Base-by-base conservation (phyloP, 2,797 vertebrate species). In the Carduelis carduelis region DNA sequence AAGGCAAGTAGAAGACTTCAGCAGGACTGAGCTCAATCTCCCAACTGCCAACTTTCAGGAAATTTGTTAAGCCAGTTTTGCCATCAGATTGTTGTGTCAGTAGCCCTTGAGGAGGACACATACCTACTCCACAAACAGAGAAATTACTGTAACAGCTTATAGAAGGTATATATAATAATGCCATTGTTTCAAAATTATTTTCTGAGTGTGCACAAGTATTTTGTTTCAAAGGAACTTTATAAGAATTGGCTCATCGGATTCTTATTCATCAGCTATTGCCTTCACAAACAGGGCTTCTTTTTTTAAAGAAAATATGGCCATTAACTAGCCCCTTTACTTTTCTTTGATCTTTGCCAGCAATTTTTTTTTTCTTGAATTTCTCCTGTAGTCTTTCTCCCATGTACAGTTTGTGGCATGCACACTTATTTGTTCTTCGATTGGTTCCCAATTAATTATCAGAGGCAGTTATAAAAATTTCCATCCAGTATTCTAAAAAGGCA, bases 201-300 rank as follows among this genome's bases (percentile, higher is more conserved):
- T 90, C 50, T 24, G 26, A 74, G 19, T 13, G 17, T 50, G 21
- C n/a, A 14, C 2, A 1, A 14, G 59, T 55, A 59, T 71, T 63
- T 96, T 68, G 21, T 63, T 95, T 87, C 75, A 88, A 84, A 88
- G 83, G 69, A 60, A 39, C 56, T 77, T 66, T 43, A 41, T 44
- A 68, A 87, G 75, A 70, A 91, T 75, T 66, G 65, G 61, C 43
- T 95, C 52, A 49, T 70, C 15, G 11, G 78, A 76, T 89, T 94
- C 61, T 61, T 74, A 78, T 60, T 83, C 64, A 90, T 97, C 98
- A 97, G 95, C 97, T 98, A 97, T 95, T 98, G 89, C 94, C 68
- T 94, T 96, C 90, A 96, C 95, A 97, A 57, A 44, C 39, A 90
- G 47, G 49, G 35, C 46, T 79, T 30, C 37, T 94, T 85, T 65